Conservation (phyloP, 2,797 vertebrate genomes). For the Manis pentadactyla region DNA sequence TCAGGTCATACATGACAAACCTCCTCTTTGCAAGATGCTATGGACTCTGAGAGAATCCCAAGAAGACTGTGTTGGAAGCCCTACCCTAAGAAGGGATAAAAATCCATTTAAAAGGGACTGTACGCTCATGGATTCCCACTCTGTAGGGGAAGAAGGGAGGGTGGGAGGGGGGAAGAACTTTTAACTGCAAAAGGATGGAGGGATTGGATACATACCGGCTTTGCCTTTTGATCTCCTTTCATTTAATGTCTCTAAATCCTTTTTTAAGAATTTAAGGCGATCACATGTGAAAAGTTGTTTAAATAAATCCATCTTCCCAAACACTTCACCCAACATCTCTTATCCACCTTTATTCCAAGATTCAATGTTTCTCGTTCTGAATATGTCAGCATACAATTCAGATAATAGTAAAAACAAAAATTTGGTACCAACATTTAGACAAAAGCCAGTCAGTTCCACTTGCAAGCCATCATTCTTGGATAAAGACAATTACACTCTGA, state of each 20-base stretch:
- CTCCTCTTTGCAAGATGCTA: background rate
- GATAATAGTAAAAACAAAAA: background rate
- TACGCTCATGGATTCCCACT: background rate
- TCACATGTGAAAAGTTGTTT: conserved; percentile 6
- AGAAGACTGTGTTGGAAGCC: background rate
- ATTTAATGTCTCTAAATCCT: background rate
- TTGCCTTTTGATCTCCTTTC: background rate
- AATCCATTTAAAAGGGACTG: background rate
- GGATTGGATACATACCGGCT: background rate
- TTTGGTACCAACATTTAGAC: background rate
- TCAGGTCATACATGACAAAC: background rate
- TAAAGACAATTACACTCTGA: background rate
- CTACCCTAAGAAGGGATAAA: background rate
- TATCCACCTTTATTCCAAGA: background rate
- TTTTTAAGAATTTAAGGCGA: conserved; percentile 30
- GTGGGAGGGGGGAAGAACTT: background rate
- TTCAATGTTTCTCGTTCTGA: background rate
- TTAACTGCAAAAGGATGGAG: background rate
- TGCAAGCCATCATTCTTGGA: background rate
- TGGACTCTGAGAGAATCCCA: background rate
- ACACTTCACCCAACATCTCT: background rate
- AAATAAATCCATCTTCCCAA: conserved; percentile 21
- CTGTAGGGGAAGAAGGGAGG: background rate
- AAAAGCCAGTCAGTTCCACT: background rate
- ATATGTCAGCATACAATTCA: background rate